Base-by-base conservation (phyloP, 1,140 invertebrate species). In the Delia radicum region DNA sequence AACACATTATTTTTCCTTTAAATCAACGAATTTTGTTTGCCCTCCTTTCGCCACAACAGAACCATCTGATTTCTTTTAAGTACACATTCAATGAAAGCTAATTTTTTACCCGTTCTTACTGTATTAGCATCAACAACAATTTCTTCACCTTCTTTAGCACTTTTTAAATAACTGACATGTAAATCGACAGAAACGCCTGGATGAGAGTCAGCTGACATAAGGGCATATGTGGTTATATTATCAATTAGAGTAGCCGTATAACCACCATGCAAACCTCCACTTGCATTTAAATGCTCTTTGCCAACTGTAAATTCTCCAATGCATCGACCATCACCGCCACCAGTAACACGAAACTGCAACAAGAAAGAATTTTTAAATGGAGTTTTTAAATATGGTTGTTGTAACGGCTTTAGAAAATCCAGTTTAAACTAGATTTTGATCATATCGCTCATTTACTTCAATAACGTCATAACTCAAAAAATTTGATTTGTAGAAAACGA, bases 161-260 rank as follows among this genome's bases (percentile, higher is more conserved):
- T 88, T 80, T 91, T 92, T 78, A 95, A 77, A 80, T 91, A 95
- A 75, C 92, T 94, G 0, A 95, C 87, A 82, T 91, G 89, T 33
- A 96, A 80, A 80, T 94, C 90, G 7, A 95, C 90, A 21, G 93
- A 93, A 82, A 90, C 93, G 48, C 94, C 93, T 75, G 91, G 88
- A 76, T 90, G 86, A 24, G 85, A 87, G 18, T 90, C 89, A 71
- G 90, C 87, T 0, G 93, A 92, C 80, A 93, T 90, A 2, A 97
- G 80, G 2, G 94, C 95, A 82, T 92, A 91, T 0, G 94, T 94
- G 6, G 96, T 96, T 13, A 96, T 84, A 73, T 90, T 89, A 87
- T 98, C 96, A 10, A 97, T 90, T n/a, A 97, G 82, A 3, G 93
- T 93, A 10, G 93, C 91, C 2, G 92, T 94, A 77, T 94, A 90